These are phyloP conservation scores for Geothlypis trichas DNA, from an alignment of 2,113 vertebrate genomes.

Conservation along the genomic window DNA sequence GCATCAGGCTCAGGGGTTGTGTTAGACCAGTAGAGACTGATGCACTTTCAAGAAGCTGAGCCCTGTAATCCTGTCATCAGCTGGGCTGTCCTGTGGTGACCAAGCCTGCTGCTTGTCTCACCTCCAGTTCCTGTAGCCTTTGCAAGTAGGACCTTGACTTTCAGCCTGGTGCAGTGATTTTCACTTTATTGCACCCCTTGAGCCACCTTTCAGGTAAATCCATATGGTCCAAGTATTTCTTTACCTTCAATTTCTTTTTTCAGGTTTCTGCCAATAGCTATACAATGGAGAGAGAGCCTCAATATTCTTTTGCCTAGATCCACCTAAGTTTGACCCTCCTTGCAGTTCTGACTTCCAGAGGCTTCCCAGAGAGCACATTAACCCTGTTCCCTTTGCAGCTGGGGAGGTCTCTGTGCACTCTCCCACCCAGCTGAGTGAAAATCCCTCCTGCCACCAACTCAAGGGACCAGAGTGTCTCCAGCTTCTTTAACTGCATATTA, in stretches of 20 bases:
- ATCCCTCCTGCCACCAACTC: neutral
- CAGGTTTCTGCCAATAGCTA: neutral
- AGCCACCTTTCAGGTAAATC: neutral
- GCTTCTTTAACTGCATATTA: constrained; percentile 16
- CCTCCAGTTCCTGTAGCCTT: neutral
- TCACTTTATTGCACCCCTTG: neutral
- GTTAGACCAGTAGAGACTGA: neutral
- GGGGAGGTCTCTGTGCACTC: neutral
- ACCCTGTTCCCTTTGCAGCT: neutral
- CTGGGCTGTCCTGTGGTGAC: neutral
- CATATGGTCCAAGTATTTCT: neutral
- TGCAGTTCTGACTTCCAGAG: neutral
- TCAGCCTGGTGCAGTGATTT: neutral
- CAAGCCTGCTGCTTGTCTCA: neutral
- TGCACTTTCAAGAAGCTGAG: neutral
- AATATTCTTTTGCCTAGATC: neutral
- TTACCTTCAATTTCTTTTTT: neutral
- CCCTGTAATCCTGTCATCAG: neutral
- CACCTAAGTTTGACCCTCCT: neutral
- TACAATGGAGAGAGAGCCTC: neutral
- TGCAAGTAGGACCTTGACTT: neutral
- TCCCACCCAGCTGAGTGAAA: neutral
- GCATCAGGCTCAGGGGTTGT: neutral
- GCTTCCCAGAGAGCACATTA: neutral
- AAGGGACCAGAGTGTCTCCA: neutral